phyloP scores from a whole-genome alignment of 1,140 invertebrate species.

The Drosophila arawakana region DNA sequence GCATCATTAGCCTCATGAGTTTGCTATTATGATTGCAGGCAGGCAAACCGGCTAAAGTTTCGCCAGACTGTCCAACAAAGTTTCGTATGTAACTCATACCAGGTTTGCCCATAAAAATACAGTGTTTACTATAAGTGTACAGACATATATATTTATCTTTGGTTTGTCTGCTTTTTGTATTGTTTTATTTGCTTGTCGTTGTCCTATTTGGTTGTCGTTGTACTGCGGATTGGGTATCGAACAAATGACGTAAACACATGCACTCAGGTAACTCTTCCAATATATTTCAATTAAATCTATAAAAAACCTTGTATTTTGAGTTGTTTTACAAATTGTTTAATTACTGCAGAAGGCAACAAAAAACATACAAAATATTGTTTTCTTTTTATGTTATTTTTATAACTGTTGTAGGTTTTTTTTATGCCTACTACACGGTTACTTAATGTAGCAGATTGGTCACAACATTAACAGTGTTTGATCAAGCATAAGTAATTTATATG shows the following conservation, averaged over 20 bases:
- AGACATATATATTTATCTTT: not conserved
- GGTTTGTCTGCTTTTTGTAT: not conserved
- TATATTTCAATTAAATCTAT: not conserved
- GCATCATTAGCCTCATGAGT: slow-evolving; percentile 64
- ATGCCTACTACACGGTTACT: too few relatives aligned
- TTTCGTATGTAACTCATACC: slow-evolving; percentile 23
- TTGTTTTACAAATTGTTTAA: slow-evolving; percentile 4
- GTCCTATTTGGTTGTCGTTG: not conserved
- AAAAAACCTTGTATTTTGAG: not conserved
- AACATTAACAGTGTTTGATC: too few relatives aligned
- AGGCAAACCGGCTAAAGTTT: slow-evolving; percentile 27
- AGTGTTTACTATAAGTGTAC: not conserved
- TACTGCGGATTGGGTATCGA: slow-evolving; percentile 2
- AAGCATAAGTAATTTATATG: too few relatives aligned
- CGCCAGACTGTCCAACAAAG: slow-evolving; percentile 30
- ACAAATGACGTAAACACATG: not conserved
- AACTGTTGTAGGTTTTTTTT: too few relatives aligned
- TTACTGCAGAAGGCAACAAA: not conserved
- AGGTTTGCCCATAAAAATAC: not conserved
- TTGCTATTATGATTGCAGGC: slow-evolving; percentile 66
- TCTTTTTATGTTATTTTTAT: too few relatives aligned
- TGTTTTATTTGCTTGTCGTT: slow-evolving; percentile 1
- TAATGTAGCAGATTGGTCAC: too few relatives aligned
- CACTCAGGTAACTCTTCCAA: not conserved
- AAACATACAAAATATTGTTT: too few relatives aligned